Evolutionary conservation across 2,888 invertebrate species (phyloP).

Genomic region (Dicranocentrus wangi): DNA sequence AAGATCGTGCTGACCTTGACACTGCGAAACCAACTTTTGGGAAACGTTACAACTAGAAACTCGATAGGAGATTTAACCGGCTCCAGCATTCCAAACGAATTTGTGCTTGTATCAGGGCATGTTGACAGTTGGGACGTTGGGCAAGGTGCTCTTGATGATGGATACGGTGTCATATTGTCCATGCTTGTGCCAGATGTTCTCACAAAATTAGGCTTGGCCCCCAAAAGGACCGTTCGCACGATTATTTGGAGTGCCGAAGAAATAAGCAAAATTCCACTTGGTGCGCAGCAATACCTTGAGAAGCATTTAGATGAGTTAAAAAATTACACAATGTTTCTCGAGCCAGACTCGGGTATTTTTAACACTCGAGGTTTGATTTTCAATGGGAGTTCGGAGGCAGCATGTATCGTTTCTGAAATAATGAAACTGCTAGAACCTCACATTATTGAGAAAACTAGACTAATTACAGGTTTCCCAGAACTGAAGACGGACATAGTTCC

Average conservation of each 20-base stretch:
- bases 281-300: conserved; percentile 49
- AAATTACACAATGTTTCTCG: conserved; percentile 44
- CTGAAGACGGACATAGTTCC: conserved; percentile 73
- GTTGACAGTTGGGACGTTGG: conserved; percentile 77
- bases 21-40: conserved; percentile 79
- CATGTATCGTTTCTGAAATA: conserved; percentile 46
- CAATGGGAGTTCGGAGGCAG: conserved; percentile 49
- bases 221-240: conserved; percentile 83
- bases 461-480: conserved; percentile 73
- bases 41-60: conserved; percentile 82
- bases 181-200: conserved; percentile 84
- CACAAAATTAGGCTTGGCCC: conserved; percentile 79
- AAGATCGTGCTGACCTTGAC: conserved; percentile 78
- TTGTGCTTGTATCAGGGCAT: conserved; percentile 87
- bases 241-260: conserved; percentile 90
- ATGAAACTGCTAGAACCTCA: conserved; percentile 73
- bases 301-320: conserved; percentile 42
- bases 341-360: conserved; percentile 55
- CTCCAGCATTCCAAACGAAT: conserved; percentile 76
- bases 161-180: conserved; percentile 85
- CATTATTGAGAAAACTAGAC: conserved; percentile 70
- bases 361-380: conserved; percentile 37
- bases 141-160: conserved; percentile 90
- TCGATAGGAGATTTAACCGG: conserved; percentile 82
- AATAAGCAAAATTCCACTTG: conserved; percentile 56